Conservation (phyloP, 2,113 vertebrate species). For the Gymnorhina tibicen region DNA sequence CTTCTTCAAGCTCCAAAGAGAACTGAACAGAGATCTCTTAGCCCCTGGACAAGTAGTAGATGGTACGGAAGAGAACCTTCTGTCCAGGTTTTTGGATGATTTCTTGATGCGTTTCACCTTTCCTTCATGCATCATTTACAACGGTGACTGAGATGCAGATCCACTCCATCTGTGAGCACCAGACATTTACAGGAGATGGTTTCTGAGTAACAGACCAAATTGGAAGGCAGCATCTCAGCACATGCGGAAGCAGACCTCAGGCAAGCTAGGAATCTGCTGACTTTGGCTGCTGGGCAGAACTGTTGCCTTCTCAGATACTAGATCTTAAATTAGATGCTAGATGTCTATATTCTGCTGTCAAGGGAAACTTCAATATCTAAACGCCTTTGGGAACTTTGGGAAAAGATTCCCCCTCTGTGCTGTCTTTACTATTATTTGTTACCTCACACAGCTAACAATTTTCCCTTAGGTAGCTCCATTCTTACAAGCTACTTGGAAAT, state of each 20-base stretch:
- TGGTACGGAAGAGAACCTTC: background rate
- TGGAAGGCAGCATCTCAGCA: conserved; percentile 8
- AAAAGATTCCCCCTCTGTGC: background rate
- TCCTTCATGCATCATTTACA: background rate
- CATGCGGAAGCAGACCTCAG: background rate
- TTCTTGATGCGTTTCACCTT: background rate
- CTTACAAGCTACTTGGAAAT: background rate
- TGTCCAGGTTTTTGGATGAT: background rate
- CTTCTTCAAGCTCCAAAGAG: background rate
- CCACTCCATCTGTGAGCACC: background rate
- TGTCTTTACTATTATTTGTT: background rate
- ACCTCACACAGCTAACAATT: background rate
- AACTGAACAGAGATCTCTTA: background rate
- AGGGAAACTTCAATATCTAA: background rate
- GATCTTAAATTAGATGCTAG: background rate
- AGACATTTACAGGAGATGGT: background rate
- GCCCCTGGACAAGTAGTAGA: background rate
- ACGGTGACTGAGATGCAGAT: background rate
- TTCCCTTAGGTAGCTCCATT: background rate
- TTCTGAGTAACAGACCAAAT: conserved; percentile 15
- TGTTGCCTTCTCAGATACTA: background rate
- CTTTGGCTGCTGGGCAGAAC: background rate
- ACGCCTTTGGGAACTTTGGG: background rate
- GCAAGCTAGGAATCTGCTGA: background rate
- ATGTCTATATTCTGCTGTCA: background rate